phyloP scores from a whole-genome alignment of 37 sponge, comb jelly and placozoan genomes.

The Halisarca cf. caerulea region DNA sequence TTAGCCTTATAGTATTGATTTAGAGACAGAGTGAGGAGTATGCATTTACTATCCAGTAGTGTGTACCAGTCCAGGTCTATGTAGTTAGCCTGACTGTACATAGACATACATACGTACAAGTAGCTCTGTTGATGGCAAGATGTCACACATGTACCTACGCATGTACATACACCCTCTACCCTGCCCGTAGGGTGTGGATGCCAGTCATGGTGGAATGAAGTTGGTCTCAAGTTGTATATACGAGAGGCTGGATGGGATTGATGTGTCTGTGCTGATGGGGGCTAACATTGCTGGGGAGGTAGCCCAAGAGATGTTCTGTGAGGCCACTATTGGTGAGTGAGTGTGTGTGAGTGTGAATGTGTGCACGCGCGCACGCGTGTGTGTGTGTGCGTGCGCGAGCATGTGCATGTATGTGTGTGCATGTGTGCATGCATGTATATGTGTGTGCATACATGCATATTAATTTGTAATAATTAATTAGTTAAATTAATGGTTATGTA shows the following conservation, averaged over 20 bases:
- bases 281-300: constrained; percentile 96
- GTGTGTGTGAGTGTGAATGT: neutral
- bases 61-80: no score
- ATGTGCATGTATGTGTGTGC: neutral
- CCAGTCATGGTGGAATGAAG: constrained; percentile 54
- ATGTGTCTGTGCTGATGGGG: constrained; percentile 93
- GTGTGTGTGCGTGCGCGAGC: no score
- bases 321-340: constrained; percentile 84
- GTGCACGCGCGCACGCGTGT: neutral
- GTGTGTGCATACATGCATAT: no score
- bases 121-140: no score
- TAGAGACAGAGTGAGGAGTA: no score
- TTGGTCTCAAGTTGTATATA: constrained; percentile 80
- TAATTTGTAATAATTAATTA: no score
- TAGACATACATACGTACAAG: no score
- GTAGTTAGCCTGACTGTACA: no score
- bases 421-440: neutral
- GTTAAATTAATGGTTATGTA: no score
- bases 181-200: constrained; percentile 64
- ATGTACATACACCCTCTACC: neutral
- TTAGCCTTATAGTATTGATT: no score
- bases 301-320: constrained; percentile 87
- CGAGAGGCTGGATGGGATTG: constrained; percentile 50
- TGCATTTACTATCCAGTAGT: no score
- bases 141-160: no score